Evolutionary conservation across 2,797 vertebrate genomes (phyloP).

Genomic region (Poecilia velifera): DNA sequence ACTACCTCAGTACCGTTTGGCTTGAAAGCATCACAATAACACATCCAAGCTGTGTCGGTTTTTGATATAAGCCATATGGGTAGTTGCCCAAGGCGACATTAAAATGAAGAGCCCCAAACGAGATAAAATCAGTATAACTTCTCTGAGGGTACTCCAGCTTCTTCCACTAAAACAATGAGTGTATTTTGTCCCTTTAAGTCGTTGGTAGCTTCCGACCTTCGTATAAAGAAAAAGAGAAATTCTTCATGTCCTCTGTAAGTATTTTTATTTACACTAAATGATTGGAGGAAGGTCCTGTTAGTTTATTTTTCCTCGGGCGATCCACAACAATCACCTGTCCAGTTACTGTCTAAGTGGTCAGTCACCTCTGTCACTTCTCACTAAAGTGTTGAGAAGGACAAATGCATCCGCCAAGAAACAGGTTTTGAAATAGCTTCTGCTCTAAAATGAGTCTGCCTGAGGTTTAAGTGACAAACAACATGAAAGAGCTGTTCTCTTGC

Average conservation of each 20-base stretch:
- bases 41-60: not conserved
- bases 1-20: not conserved
- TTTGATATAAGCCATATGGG: not conserved
- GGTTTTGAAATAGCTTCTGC: conserved; percentile 20
- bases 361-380: conserved; percentile 45
- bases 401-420: conserved; percentile 21
- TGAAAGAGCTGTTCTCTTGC: not conserved
- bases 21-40: not conserved
- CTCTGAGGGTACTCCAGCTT: not conserved
- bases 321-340: conserved; percentile 47
- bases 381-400: conserved; percentile 52
- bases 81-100: not conserved
- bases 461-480: not conserved
- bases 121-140: not conserved
- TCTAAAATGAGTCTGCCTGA: conserved; percentile 14
- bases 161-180: not conserved
- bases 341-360: conserved; percentile 68
- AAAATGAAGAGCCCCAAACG: not conserved
- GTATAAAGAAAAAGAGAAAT: not conserved
- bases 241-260: conserved; percentile 1
- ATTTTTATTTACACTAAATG: not conserved
- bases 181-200: not conserved
- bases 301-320: conserved; percentile 26
- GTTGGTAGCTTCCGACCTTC: not conserved
- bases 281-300: conserved; percentile 7